Base-by-base conservation (phyloP, 2,888 invertebrate species). In the Scotopteryx bipunctaria region DNA sequence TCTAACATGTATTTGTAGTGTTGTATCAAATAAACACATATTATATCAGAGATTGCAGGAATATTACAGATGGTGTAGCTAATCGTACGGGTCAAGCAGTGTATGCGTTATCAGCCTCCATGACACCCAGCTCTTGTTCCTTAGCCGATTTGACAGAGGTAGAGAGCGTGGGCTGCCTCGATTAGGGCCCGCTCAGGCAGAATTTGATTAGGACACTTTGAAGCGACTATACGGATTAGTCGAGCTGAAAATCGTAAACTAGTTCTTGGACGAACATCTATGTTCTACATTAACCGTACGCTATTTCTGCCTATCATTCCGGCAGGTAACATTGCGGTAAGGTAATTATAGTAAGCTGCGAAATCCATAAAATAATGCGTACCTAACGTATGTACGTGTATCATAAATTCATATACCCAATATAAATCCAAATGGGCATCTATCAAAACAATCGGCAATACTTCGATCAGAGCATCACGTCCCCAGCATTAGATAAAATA, bases 101-200 rank as follows among this genome's bases (percentile, higher is more conserved):
- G 61, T 44, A 38, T 33, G 66, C 72, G 76, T 76, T 83, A 83
- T 83, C 83, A 66, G 66, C 59, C 55, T 64, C 55, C 49, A 66
- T 74, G 82, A 83, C 79, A 83, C 73, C 73, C 75, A 67, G 76
- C 67, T 70, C 77, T 73, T 74, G 78, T 79, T 78, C 74, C 75
- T 79, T 75, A 71, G 75, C 67, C 73, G 71, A 77, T 80, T 76
- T 86, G 86, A 88, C 76, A 78, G 76, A 81, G 87, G 87, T 86
- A 78, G 76, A 73, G 75, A 74, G 85, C 76, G 78, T 86, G 86
- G 76, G 64, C 65, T 59, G 71, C 69, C 74, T 78, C 81, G 86
- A 86, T 86, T 86, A 84, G 75, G 68, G 66, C 69, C 67, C 69
- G 63, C 69, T 68, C 73, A 75, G 67, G 64, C 71, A 77, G 78